Evolutionary conservation across 2,888 invertebrate species (phyloP), one percentile per base, ranked within the genome.

Genomic region (Bellardia bayeri): DNA sequence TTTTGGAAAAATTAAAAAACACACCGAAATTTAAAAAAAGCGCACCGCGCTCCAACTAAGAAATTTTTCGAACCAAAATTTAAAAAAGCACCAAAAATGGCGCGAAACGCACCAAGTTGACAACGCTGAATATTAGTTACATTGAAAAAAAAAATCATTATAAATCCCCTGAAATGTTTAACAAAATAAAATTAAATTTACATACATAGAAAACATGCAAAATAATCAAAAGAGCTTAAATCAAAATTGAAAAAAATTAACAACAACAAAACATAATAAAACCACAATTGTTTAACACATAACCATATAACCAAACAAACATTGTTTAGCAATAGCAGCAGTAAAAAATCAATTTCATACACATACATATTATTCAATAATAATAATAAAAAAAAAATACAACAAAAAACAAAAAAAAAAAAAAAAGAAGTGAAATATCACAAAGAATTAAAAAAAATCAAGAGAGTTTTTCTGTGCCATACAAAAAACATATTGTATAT

Each of bases 281-380:
- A 5, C 37, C 37, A 37, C 37, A 37, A 37, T 37, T 37, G 37
- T 37, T 37, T 37, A 37, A 37, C 37, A 37, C 37, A 37, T 37
- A 37, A 5, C 6, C 6, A 64, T 49, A 69, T 7, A 58, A 9
- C 9, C 37, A 71, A 68, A 6, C 45, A 54, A 66, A 66, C 37
- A 54, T 23, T 33, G 3, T 51, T 30, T 13, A n/a, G 13, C 66
- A 54, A 56, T 45, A n/a, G 14, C 30, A 66, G n/a, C 16, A 54
- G 16, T 61, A 30, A 54, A 80, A 63, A 71, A 66, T 40, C 14
- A 76, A 54, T 40, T 76, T 54, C n/a, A 69, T n/a, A n/a, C n/a
- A n/a, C n/a, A n/a, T n/a, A n/a, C n/a, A 54, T 64, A 64, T 51
- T 76, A 64, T 63, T 63, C 63, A 37, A 16, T 49, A 16, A 37